These are phyloP conservation scores for Meteorus sp. DNA, from an alignment of 1,140 invertebrate genomes.

Conservation along the genomic window DNA sequence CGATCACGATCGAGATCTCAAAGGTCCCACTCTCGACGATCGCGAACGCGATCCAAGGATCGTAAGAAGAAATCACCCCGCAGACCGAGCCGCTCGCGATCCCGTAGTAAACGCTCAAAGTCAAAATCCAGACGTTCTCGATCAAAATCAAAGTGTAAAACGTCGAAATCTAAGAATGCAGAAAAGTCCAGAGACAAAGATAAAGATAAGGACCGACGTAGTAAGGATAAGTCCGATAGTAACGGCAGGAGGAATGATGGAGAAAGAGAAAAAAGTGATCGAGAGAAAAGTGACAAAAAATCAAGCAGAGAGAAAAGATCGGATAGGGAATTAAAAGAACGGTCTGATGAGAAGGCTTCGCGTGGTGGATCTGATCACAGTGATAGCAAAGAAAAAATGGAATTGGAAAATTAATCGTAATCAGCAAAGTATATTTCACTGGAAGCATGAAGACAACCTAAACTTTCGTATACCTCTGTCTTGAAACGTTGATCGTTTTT, in stretches of 20 bases:
- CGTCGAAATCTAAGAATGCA: conserved; percentile 53
- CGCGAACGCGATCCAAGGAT: conserved; percentile 45
- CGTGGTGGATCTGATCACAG: conserved; percentile 46
- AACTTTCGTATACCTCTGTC: conserved; percentile 6
- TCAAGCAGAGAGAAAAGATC: conserved; percentile 42
- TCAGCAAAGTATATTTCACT: too few relatives aligned
- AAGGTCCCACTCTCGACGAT: conserved; percentile 63
- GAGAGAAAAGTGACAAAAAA: conserved; percentile 32
- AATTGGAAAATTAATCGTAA: conserved; percentile 40
- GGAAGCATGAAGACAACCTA: too few relatives aligned
- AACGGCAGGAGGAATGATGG: conserved; percentile 51
- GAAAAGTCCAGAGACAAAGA: conserved; percentile 57
- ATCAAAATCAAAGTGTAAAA: conserved; percentile 51
- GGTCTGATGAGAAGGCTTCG: conserved; percentile 51
- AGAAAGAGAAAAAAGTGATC: conserved; percentile 42
- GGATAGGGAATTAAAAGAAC: conserved; percentile 42
- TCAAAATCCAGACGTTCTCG: conserved; percentile 57
- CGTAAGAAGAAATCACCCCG: conserved; percentile 48
- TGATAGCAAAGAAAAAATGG: conserved; percentile 51
- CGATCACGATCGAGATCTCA: conserved; percentile 51
- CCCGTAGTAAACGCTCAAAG: too few relatives aligned
- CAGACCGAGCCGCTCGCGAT: conserved; percentile 55
- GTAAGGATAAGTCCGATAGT: conserved; percentile 56
- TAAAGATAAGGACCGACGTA: conserved; percentile 47
- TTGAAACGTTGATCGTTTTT: not conserved